A percentile compares a stretch with the other conserved stretches of the same genome.
phyloP scores from a whole-genome alignment of 2,888 invertebrate species.

The Seira ritae region DNA sequence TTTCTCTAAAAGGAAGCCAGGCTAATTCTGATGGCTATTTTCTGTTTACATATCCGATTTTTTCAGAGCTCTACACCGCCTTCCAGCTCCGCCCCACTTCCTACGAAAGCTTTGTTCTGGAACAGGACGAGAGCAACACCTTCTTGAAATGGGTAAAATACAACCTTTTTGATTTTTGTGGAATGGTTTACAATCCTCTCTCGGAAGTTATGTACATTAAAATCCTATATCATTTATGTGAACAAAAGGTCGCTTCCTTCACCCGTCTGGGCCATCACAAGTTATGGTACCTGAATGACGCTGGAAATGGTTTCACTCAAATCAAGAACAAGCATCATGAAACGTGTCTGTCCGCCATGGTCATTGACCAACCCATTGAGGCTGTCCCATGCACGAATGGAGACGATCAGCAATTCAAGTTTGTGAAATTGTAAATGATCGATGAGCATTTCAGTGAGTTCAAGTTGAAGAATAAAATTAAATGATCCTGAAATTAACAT shows the following conservation, averaged over 20 bases:
- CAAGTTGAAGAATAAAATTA: neutral
- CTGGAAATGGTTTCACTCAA: slow-evolving; percentile 60
- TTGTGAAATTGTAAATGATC: slow-evolving; percentile 31
- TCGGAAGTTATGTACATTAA: neutral
- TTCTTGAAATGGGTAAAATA: slow-evolving; percentile 56
- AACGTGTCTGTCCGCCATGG: slow-evolving; percentile 50
- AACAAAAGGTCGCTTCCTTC: slow-evolving; percentile 34
- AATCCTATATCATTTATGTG: neutral
- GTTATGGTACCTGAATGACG: slow-evolving; percentile 66
- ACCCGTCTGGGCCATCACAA: slow-evolving; percentile 54
- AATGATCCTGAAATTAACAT: neutral
- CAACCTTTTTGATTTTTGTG: neutral
- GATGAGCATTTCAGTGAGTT: neutral
- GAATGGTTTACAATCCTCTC: neutral
- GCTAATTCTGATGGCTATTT: neutral
- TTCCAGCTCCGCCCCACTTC: slow-evolving; percentile 61
- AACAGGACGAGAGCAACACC: slow-evolving; percentile 44
- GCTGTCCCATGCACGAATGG: slow-evolving; percentile 43
- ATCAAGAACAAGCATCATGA: slow-evolving; percentile 63
- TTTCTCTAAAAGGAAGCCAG: neutral
- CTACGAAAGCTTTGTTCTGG: slow-evolving; percentile 62
- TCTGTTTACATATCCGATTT: neutral
- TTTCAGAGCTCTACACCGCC: slow-evolving; percentile 51
- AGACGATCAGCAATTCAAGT: slow-evolving; percentile 53
- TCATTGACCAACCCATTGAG: slow-evolving; percentile 12